These are phyloP conservation scores for Corynorhinus townsendii DNA, from an alignment of 2,113 vertebrate species.

Conservation along the genomic window DNA sequence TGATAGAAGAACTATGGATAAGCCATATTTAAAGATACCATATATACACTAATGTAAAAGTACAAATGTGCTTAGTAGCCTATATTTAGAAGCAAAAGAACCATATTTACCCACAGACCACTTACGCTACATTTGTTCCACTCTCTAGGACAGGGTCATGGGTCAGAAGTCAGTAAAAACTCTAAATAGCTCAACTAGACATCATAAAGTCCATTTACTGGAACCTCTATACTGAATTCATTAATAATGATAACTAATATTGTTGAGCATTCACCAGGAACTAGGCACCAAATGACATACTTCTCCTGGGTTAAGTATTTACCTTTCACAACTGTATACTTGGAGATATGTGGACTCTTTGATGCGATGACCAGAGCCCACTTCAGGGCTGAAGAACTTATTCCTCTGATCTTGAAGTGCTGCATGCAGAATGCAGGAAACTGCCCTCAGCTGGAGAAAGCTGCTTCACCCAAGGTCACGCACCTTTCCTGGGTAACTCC, in stretches of 20 bases:
- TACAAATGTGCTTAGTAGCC: background rate
- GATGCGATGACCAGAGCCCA: background rate
- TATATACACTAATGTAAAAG: background rate
- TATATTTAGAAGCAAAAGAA: background rate
- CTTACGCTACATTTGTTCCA: background rate
- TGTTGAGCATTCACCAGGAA: background rate
- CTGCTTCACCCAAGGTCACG: background rate
- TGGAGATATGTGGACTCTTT: background rate
- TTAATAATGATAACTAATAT: background rate
- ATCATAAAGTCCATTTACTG: background rate
- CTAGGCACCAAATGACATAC: too few relatives aligned
- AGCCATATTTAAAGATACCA: background rate
- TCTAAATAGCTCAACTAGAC: background rate
- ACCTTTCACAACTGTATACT: background rate
- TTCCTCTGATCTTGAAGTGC: background rate
- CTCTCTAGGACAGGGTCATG: background rate
- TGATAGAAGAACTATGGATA: background rate
- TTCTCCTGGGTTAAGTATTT: background rate
- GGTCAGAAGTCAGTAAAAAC: background rate
- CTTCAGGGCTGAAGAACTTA: background rate
- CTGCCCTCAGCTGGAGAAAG: background rate
- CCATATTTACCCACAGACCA: background rate
- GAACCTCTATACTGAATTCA: background rate
- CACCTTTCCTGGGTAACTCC: too few relatives aligned
- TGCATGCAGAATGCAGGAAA: background rate